Base-by-base conservation (phyloP, 2,888 invertebrate genomes). In the Drosophila yooni region DNA sequence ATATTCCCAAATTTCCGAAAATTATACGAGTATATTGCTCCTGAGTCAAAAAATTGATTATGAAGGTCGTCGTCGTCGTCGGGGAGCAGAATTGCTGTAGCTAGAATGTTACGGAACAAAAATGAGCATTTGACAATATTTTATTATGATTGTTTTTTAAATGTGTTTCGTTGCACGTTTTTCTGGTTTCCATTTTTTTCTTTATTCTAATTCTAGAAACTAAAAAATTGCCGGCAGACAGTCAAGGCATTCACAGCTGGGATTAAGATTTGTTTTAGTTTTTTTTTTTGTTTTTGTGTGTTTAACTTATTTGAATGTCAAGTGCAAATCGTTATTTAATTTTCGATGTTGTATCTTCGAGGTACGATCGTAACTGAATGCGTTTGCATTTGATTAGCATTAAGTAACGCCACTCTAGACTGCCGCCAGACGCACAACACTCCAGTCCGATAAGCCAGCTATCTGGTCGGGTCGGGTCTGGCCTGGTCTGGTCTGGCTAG, bases 371-470 rank as follows among this genome's bases (percentile, higher is more conserved):
- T 46, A 40, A 54, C 61, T 51, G 61, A 54, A 51, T 56, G 40
- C 33, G 53, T 51, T 67, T 83, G 82, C 76, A 72, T 86, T 51
- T 56, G 65, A 82, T 86, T 81, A 83, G 38, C 77, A 65, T 73
- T 54, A 51, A 73, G 52, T 66, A 61, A 61, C 31, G 58, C 52
- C n/a, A 10, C 25, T 31, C 69, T 67, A 87, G 82, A 82, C 88
- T 51, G 79, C 8, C 57, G 71, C 71, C 70, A 87, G 82, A 82
- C 82, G 38, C 21, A 57, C 40, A 21, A 15, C 18, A 8, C 50
- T 38, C 38, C 38, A 18, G 3, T 15, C 33, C 57, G 61, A 78
- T 74, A 81, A 64, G 38, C 56, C 29, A 13, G 31, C 13, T 57
- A 25, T 46, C 15, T 21, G 36, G 25, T 2, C n/a, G 2, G n/a